Evolutionary conservation across 2,113 vertebrate species (phyloP), one percentile per base, ranked within the genome.

Genomic region (Lates calcarifer): DNA sequence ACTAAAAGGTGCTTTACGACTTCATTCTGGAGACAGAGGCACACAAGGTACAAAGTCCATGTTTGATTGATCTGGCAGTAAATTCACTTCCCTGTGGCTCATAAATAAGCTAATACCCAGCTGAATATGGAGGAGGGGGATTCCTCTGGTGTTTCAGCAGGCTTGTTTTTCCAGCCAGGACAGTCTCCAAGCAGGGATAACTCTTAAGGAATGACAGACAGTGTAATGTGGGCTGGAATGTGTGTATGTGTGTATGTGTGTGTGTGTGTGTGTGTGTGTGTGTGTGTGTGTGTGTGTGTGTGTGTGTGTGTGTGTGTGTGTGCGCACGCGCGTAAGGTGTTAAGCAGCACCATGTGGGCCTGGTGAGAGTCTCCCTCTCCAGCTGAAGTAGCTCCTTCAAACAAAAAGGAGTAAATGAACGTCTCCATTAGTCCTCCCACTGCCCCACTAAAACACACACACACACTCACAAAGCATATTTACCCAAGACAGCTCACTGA

Each of bases 401-500:
- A 97, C 93, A 95, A 93, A 95, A 94, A 94, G 91, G 95, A 96
- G 93, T 92, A 93, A 96, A 96, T 93, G 90, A 93, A 96, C 94
- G 93, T 97, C 97, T 96, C 95, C 95, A 94, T 95, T 96, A 93
- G 89, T 92, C 92, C 95, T 96, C 95, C 96, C 95, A 95, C 96
- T 94, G 93, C 94, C 94, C 90, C 95, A 93, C 94, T 86, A 79
- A 87, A 76, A 93, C 93, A 93, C 93, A 92, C 91, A 88, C 92
- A 94, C 92, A 93, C 90, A 92, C 90, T 86, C 93, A 95, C 93
- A 95, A 92, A 96, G 49, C 74, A 39, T 83, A 81, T 91, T 87
- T 88, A 89, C 84, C 77, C 80, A 85, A 60, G 68, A 12, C 87
- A 31, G 72, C 70, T 83, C 45, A 33, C 65, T 76, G 73, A 80